Evolutionary conservation across 1,140 invertebrate genomes (phyloP), one percentile per base, ranked within the genome.

Genomic region (Conus betulinus): DNA sequence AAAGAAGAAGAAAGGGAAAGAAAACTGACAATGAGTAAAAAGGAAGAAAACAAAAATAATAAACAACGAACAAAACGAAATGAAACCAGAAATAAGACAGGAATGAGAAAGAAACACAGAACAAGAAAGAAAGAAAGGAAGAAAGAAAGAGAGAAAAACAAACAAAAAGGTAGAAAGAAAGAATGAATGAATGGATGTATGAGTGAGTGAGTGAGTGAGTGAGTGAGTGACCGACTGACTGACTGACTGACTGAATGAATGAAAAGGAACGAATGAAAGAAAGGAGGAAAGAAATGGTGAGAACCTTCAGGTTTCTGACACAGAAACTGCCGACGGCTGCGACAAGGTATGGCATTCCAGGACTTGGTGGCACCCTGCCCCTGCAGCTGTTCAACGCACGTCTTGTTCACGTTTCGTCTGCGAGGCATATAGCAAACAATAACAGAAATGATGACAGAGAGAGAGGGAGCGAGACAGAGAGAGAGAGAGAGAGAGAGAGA

Each of bases 291-390:
- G 20, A 51, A 39, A 51, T n/a, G 39, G 76, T 5, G 17, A 39
- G 76, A 39, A 71, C 67, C 67, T 71, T 71, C 67, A 71, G 67
- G 67, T 71, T 71, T 71, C 67, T 71, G 67, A 17, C 67, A 71
- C 8, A 71, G 20, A 17, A 71, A 71, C 67, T 15, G 67, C 5
- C 67, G 13, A 5, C 67, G 13, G 67, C 67, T 71, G 15, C 8
- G 5, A 17, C 67, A 71, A 71, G 67, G 67, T 5, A 71, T 20
- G 17, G 67, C 67, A 17, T 71, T 71, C 67, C 67, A 71, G 67
- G 67, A 71, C 67, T 71, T 71, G 7, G 67, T 71, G 67, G 67
- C 67, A 7, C 8, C 67, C 23, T 15, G 23, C 8, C 17, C 17
- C 67, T 71, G 67, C 5, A 71, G 67, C 67, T 71, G 67, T 23